Evolutionary conservation across 2,113 vertebrate genomes (phyloP).

Genomic region (Pterocles orientalis): DNA sequence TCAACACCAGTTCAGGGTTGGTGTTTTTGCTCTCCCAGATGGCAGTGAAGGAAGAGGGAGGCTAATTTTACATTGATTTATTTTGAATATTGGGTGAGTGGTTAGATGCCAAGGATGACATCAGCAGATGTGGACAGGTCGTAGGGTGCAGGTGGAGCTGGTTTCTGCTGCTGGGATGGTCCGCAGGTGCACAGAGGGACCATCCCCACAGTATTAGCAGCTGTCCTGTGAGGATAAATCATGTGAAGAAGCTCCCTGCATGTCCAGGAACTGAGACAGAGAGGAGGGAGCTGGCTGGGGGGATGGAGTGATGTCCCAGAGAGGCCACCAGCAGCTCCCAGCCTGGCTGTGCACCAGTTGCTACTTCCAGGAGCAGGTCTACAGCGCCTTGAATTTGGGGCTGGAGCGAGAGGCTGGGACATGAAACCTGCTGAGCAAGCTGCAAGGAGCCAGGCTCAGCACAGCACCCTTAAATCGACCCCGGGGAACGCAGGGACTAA

Average conservation of each 20-base stretch:
- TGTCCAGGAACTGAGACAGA: neutral
- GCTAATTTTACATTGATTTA: neutral
- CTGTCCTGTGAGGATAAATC: neutral
- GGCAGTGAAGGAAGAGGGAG: neutral
- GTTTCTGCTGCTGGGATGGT: neutral
- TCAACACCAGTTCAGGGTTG: neutral
- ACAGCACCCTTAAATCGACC: neutral
- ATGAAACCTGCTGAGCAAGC: neutral
- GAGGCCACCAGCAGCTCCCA: neutral
- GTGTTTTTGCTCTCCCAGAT: neutral
- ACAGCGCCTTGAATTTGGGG: neutral
- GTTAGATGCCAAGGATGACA: too few relatives aligned
- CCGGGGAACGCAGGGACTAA: rapidly evolving
- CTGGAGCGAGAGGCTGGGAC: neutral
- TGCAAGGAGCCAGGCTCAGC: neutral
- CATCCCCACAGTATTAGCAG: neutral
- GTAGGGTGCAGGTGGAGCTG: neutral
- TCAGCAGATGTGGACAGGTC: neutral
- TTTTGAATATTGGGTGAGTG: neutral
- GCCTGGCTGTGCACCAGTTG: neutral
- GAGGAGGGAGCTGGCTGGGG: neutral
- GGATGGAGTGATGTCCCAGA: neutral
- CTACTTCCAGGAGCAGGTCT: neutral
- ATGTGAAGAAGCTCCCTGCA: neutral
- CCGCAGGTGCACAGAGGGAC: rapidly evolving